Evolutionary conservation across 2,888 invertebrate genomes (phyloP), one percentile per base, ranked within the genome.

Genomic region (Dexiosoma caninum): DNA sequence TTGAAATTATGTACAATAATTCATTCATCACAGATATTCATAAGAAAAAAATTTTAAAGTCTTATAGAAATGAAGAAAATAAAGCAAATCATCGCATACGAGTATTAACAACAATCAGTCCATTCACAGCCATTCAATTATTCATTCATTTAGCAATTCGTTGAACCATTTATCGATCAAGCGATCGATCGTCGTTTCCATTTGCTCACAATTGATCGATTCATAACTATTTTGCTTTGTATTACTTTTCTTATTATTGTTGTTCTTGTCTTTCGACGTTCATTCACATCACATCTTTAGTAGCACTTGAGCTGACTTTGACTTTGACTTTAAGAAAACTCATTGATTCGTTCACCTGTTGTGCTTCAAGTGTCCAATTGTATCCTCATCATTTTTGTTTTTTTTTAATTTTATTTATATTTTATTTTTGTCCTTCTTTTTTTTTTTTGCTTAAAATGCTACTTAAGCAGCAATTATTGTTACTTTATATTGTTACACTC

Each of bases 391-490:
- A 74, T 55, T 8, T 55, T 69, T 62, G 44, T n/a, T n/a, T n/a
- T n/a, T 64, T 62, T 16, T 59, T 21, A 42, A 8, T 27, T 42
- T 55, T 23, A 16, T 49, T 8, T 35, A 49, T 27, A 2, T 30
- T 10, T 57, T 72, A 2, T 21, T 21, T 19, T 21, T 62, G 12
- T 10, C 10, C 37, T 2, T 40, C 19, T 35, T 0, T 55, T 21
- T 19, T 53, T 16, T 67, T 37, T 59, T 49, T 27, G 14, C 72
- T 67, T 69, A 72, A 81, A 81, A 72, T 81, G 77, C 76, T 77
- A 81, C 72, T 81, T 74, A 81, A 81, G 72, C 76, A 77, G 81
- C 81, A 77, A 72, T 72, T 72, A 72, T 81, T 72, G 62, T 72
- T 77, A 53, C 42, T 81, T 71, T 80, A 62, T 62, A 81, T 77